Conservation (phyloP, 2,113 vertebrate genomes). For the Nannobrachium achirus region DNA sequence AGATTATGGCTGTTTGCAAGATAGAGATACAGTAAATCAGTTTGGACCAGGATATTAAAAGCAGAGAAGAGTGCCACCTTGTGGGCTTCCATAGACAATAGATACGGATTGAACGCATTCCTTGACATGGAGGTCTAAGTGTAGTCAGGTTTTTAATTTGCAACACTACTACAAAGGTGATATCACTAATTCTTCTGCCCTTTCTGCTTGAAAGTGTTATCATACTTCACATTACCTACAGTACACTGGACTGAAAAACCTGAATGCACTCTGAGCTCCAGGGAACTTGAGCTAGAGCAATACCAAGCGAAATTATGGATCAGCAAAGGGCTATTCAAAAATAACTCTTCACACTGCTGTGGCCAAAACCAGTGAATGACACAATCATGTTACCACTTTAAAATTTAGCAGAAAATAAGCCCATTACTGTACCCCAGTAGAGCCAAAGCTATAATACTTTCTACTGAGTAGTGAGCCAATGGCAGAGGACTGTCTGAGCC, state of each 20-base stretch:
- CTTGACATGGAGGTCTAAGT: too few relatives aligned
- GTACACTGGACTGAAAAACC: too few relatives aligned
- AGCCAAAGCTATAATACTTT: not conserved
- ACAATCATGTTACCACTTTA: not conserved
- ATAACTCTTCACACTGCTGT: not conserved
- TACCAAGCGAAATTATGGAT: not conserved
- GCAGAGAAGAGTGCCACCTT: not conserved
- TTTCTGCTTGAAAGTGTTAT: too few relatives aligned
- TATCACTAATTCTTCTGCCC: too few relatives aligned
- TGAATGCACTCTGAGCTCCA: not conserved
- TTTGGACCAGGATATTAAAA: not conserved
- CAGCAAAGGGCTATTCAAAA: not conserved
- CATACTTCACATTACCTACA: too few relatives aligned
- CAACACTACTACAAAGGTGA: too few relatives aligned
- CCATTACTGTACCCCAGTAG: not conserved
- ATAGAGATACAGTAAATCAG: not conserved
- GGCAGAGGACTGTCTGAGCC: slow-evolving; percentile 7
- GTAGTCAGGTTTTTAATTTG: too few relatives aligned
- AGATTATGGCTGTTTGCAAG: not conserved
- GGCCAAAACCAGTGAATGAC: not conserved
- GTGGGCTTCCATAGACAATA: slow-evolving; percentile 8
- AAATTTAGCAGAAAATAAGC: slow-evolving; percentile 11
- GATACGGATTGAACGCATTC: too few relatives aligned
- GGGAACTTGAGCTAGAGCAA: not conserved
- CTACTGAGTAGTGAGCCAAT: not conserved